Conservation (phyloP, 2,888 invertebrate species). For the Vesta saturnalis region DNA sequence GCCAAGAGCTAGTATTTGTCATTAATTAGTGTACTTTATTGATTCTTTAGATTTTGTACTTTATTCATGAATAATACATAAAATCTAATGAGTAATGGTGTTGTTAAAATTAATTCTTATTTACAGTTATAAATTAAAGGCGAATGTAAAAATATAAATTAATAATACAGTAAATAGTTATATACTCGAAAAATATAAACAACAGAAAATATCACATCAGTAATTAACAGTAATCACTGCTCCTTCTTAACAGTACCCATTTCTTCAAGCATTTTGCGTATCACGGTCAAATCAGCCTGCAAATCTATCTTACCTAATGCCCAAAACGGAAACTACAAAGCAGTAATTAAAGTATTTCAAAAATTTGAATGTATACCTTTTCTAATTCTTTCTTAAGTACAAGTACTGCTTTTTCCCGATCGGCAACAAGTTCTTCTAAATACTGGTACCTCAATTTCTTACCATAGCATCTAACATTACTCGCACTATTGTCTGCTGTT, state of each 20-base stretch:
- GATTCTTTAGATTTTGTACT: neutral
- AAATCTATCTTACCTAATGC: slow-evolving; percentile 81
- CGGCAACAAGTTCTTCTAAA: slow-evolving; percentile 92
- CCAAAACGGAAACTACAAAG: slow-evolving; percentile 81
- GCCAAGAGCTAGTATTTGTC: too few species aligned
- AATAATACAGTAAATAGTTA: slow-evolving; percentile 1
- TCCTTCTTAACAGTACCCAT: slow-evolving; percentile 78
- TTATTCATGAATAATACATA: neutral
- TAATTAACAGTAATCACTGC: slow-evolving; percentile 27
- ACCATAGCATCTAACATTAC: slow-evolving; percentile 96
- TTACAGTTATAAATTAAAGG: neutral
- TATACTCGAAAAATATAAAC: neutral
- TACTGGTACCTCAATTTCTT: slow-evolving; percentile 98
- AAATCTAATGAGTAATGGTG: neutral
- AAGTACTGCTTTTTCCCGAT: slow-evolving; percentile 92
- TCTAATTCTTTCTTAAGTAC: slow-evolving; percentile 89
- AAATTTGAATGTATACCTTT: too few species aligned
- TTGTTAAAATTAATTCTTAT: neutral
- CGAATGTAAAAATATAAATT: neutral
- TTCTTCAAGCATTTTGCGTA: slow-evolving; percentile 80
- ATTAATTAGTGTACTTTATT: too few species aligned
- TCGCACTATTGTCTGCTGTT: slow-evolving; percentile 95
- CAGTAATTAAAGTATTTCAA: neutral
- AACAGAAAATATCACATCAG: neutral
- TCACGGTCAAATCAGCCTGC: slow-evolving; percentile 74